These are phyloP conservation scores for Peromyscus leucopus DNA, from an alignment of 2,113 vertebrate genomes.

Conservation along the genomic window DNA sequence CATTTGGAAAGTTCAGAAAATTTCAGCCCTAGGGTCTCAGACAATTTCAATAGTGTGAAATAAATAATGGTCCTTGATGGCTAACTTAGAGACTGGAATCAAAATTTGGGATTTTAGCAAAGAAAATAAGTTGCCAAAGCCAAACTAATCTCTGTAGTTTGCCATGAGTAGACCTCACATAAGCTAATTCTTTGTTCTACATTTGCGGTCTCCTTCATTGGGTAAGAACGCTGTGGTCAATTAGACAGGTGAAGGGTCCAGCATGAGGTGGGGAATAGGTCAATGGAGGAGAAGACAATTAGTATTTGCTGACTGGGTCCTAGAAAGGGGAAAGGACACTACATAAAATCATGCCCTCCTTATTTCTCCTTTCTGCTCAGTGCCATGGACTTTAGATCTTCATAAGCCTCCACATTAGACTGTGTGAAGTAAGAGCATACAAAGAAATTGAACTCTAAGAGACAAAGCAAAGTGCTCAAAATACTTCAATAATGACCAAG, in stretches of 20 bases:
- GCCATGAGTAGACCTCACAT: background rate
- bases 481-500: background rate
- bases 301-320: background rate
- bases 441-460: background rate
- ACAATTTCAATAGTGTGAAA: background rate
- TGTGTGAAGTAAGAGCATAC: background rate
- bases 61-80: background rate
- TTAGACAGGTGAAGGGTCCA: background rate
- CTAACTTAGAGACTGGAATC: background rate
- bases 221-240: background rate
- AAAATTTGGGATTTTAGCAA: background rate
- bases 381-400: background rate
- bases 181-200: background rate
- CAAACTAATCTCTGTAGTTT: background rate
- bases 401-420: background rate
- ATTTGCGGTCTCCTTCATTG: background rate
- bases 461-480: background rate
- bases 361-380: background rate
- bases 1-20: background rate
- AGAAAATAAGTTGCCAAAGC: background rate
- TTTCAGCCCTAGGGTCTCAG: background rate
- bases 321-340: background rate
- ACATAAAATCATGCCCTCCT: background rate
- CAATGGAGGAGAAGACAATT: accelerated
- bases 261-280: background rate